Evolutionary conservation across 2,888 invertebrate genomes (phyloP).

Genomic region (Drosophila kanekoi): DNA sequence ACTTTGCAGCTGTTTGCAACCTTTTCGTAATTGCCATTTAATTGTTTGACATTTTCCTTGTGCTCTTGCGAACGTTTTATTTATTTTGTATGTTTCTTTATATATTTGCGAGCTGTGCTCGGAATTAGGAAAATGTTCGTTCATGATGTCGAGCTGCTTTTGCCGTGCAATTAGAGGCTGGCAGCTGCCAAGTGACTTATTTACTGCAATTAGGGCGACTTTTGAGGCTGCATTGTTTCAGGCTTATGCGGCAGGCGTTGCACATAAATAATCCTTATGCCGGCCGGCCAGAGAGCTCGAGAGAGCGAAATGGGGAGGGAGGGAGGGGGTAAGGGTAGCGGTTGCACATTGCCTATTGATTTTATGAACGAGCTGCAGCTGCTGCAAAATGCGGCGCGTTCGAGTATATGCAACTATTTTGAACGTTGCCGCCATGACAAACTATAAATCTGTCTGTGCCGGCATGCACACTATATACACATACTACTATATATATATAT

Average conservation of each 20-base stretch:
- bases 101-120: constrained; percentile 25
- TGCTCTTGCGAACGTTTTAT: constrained; percentile 42
- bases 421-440: constrained; percentile 67
- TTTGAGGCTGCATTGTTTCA: constrained; percentile 17
- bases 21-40: constrained; percentile 78
- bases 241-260: constrained; percentile 29
- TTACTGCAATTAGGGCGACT: constrained; percentile 49
- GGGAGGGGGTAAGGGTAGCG: not conserved
- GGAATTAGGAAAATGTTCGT: constrained; percentile 54
- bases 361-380: constrained; percentile 70
- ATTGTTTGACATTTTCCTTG: constrained; percentile 72
- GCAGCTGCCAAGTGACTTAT: constrained; percentile 50
- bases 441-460: constrained; percentile 80
- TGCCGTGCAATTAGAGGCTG: constrained; percentile 49
- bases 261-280: constrained; percentile 54
- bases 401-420: constrained; percentile 70
- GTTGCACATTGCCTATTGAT: constrained; percentile 67
- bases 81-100: constrained; percentile 20
- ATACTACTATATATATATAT: constrained; percentile 6
- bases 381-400: constrained; percentile 29
- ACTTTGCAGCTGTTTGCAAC: constrained; percentile 38
- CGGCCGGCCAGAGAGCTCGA: constrained; percentile 59
- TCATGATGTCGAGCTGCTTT: constrained; percentile 25
- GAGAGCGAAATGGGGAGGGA: not conserved
- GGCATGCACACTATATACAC: constrained; percentile 53